phyloP scores from a whole-genome alignment of 1,140 invertebrate genomes.

The Drosophila simulans region DNA sequence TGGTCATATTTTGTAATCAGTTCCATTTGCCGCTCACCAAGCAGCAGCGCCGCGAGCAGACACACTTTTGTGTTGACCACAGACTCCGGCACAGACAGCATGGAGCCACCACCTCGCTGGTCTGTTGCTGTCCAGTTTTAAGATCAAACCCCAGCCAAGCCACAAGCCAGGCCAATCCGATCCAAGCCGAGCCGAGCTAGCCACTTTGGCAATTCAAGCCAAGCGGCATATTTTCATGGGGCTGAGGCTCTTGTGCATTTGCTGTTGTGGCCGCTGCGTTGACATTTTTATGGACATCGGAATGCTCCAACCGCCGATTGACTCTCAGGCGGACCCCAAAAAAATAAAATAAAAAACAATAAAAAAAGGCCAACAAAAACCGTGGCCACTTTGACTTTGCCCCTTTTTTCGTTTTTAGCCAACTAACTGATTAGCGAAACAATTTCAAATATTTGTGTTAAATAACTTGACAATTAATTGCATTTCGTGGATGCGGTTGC shows the following conservation, averaged over 20 bases:
- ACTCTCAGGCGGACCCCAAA: slow-evolving; percentile 27
- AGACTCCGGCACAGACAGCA: slow-evolving; percentile 54
- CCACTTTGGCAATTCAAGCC: slow-evolving; percentile 22
- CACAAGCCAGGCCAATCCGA: neutral
- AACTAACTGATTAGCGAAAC: slow-evolving; percentile 58
- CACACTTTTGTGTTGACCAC: slow-evolving; percentile 34
- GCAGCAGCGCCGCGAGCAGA: slow-evolving; percentile 15
- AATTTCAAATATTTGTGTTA: slow-evolving; percentile 75
- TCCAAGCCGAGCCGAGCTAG: slow-evolving; percentile 13
- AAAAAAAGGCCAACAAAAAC: slow-evolving; percentile 11
- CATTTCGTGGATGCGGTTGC: slow-evolving; percentile 56
- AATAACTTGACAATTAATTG: slow-evolving; percentile 67
- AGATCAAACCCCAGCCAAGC: slow-evolving; percentile 26
- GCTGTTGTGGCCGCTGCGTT: slow-evolving; percentile 54
- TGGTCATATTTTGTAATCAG: slow-evolving; percentile 82
- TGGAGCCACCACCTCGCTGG: slow-evolving; percentile 40
- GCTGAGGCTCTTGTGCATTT: slow-evolving; percentile 31
- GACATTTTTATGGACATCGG: slow-evolving; percentile 82
- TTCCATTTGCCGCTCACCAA: slow-evolving; percentile 78
- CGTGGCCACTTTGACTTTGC: slow-evolving; percentile 54
- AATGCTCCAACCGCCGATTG: slow-evolving; percentile 45
- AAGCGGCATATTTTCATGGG: slow-evolving; percentile 54
- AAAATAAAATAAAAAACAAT: neutral
- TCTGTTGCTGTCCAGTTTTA: slow-evolving; percentile 45
- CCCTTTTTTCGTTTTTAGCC: slow-evolving; percentile 37